Evolutionary conservation across 2,888 invertebrate species (phyloP).

Genomic region (Tetropium fuscum): DNA sequence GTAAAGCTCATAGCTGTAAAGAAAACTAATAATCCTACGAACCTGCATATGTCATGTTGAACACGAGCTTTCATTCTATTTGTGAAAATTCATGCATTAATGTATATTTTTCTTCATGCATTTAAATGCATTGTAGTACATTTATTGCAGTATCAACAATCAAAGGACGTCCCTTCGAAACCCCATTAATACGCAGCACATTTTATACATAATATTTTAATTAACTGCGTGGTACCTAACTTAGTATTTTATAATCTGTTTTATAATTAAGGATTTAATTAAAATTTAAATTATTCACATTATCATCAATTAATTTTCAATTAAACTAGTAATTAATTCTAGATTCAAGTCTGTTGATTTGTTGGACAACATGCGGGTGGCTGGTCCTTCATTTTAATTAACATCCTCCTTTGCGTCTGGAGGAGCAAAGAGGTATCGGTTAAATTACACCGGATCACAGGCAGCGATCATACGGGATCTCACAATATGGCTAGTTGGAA

Average conservation of each 20-base stretch:
- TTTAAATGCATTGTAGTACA: too few species aligned
- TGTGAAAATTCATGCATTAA: too few species aligned
- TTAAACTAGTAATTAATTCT: conserved; percentile 43
- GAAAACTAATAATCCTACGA: too few species aligned
- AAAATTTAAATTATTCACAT: conserved; percentile 42
- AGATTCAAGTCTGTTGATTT: conserved; percentile 38
- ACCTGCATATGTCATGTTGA: too few species aligned
- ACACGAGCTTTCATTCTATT: too few species aligned
- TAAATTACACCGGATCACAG: conserved; percentile 69
- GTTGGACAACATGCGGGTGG: conserved; percentile 37
- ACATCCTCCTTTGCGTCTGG: conserved; percentile 41
- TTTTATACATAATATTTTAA: conserved; percentile 25
- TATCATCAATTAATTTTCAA: conserved; percentile 42
- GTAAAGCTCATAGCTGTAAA: too few species aligned
- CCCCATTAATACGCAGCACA: too few species aligned
- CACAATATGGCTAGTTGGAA: too few species aligned
- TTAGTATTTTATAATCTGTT: conserved; percentile 25
- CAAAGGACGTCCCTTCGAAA: too few species aligned
- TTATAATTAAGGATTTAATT: conserved; percentile 36
- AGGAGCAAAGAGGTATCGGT: conserved; percentile 70
- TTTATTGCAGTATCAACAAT: too few species aligned
- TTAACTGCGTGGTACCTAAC: conserved; percentile 17
- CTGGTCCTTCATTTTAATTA: conserved; percentile 39
- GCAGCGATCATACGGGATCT: conserved; percentile 69
- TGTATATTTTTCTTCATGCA: too few species aligned